A percentile compares a stretch with the other conserved stretches of the same genome.
Evolutionary conservation across 1,140 invertebrate genomes (phyloP).

Genomic region (Octopus bimaculoides): DNA sequence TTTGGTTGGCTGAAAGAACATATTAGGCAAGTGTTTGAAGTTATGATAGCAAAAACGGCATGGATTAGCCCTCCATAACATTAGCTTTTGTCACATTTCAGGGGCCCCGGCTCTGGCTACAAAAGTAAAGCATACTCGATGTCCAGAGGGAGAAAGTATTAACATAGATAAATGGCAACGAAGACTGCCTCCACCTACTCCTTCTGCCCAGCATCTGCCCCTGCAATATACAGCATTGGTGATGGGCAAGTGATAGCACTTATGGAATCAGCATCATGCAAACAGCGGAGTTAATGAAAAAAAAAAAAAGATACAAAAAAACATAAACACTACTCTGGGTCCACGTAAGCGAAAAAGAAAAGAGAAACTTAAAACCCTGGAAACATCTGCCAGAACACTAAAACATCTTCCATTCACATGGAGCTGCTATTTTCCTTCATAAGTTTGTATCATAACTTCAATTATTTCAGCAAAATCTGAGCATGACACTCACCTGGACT

Average conservation of each 20-base stretch:
- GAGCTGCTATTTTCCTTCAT: no score
- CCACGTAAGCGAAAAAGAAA: no score
- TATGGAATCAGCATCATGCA: constrained; percentile 1
- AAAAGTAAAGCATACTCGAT: constrained; percentile 9
- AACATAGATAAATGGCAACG: neutral
- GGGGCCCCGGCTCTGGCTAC: constrained; percentile 3
- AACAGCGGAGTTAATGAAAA: neutral
- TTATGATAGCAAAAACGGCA: neutral
- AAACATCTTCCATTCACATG: no score
- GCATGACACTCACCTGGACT: no score
- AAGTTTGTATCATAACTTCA: no score
- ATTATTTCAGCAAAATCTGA: no score
- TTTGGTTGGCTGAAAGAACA: neutral
- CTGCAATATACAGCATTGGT: neutral
- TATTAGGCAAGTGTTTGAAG: neutral
- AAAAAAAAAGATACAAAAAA: neutral
- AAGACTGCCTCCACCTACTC: constrained; percentile 1
- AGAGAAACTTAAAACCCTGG: no score
- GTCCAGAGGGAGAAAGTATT: constrained; percentile 6
- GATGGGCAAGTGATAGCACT: neutral
- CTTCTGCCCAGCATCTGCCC: neutral
- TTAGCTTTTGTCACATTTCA: constrained; percentile 14
- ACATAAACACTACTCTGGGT: neutral
- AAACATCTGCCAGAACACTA: no score
- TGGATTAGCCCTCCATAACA: neutral